phyloP scores from a whole-genome alignment of 2,797 vertebrate genomes.

The Rhinoraja longicauda region DNA sequence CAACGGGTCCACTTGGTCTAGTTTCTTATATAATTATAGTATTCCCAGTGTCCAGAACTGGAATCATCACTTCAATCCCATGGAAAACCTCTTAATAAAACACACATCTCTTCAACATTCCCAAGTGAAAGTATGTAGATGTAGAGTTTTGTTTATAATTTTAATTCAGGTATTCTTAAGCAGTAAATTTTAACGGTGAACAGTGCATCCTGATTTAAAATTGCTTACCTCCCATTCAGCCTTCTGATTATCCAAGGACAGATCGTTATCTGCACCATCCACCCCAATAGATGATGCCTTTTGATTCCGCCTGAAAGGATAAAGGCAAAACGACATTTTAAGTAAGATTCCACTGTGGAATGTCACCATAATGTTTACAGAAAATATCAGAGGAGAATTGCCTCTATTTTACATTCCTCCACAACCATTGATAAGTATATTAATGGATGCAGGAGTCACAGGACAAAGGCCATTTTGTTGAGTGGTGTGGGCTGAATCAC shows the following conservation, averaged over 20 bases:
- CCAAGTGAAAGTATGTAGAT: background rate
- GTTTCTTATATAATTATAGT: too few species aligned
- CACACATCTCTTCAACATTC: background rate
- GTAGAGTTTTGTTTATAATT: background rate
- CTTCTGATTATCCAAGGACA: constrained; percentile 39
- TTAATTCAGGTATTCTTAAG: background rate
- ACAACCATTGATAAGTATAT: background rate
- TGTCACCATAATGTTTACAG: background rate
- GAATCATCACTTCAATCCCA: background rate
- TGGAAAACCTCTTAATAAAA: background rate
- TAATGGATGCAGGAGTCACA: background rate
- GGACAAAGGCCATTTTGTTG: background rate
- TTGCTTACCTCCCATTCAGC: constrained; percentile 50
- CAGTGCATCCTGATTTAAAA: background rate
- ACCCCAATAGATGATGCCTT: constrained; percentile 48
- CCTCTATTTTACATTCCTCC: background rate
- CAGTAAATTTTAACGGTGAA: background rate
- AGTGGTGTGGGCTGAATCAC: too few species aligned
- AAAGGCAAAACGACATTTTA: background rate
- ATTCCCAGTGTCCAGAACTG: background rate
- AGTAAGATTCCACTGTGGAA: background rate
- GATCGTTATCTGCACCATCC: constrained; percentile 46
- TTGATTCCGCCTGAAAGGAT: constrained; percentile 55
- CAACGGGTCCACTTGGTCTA: too few species aligned
- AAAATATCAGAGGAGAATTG: background rate